Evolutionary conservation across 2,797 vertebrate genomes (phyloP).

Genomic region (Salmo trutta): DNA sequence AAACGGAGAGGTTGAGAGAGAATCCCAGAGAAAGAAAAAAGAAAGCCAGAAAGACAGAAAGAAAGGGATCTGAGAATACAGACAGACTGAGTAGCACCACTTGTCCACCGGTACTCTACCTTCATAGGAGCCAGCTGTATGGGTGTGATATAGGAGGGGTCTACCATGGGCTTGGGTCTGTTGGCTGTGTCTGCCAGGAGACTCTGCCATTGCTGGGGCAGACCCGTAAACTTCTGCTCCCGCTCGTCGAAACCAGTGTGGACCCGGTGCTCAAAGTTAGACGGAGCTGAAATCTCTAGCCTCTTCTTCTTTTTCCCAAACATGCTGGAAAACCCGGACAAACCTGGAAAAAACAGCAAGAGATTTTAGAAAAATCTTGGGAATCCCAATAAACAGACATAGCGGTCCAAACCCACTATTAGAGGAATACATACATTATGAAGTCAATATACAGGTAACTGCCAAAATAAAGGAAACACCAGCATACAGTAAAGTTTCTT

Average conservation of each 20-base stretch:
- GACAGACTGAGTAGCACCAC: constrained; percentile 5
- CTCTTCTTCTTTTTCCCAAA: constrained; percentile 99
- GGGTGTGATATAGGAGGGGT: constrained; percentile 97
- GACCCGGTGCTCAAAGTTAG: constrained; percentile 97
- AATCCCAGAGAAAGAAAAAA: not conserved
- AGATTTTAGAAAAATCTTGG: not conserved
- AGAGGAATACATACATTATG: not conserved
- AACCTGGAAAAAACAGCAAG: constrained; percentile 65
- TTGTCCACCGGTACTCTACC: constrained; percentile 71
- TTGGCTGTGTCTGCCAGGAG: constrained; percentile 95
- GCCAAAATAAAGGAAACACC: too few relatives aligned
- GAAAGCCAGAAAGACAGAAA: not conserved
- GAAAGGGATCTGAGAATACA: not conserved
- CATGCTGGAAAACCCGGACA: constrained; percentile 92
- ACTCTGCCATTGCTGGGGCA: constrained; percentile 98
- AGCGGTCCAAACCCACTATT: not conserved
- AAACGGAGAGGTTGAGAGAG: not conserved
- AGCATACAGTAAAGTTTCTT: too few relatives aligned
- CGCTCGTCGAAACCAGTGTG: constrained; percentile 96
- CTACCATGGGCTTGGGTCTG: constrained; percentile 97
- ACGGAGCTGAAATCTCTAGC: constrained; percentile 96
- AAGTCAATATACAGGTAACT: not conserved
- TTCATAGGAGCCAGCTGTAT: constrained; percentile 99
- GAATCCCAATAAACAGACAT: not conserved
- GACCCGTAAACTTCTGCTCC: constrained; percentile 94